These are phyloP conservation scores for Drosophila ohnishii DNA, from an alignment of 1,140 invertebrate genomes.

Conservation along the genomic window DNA sequence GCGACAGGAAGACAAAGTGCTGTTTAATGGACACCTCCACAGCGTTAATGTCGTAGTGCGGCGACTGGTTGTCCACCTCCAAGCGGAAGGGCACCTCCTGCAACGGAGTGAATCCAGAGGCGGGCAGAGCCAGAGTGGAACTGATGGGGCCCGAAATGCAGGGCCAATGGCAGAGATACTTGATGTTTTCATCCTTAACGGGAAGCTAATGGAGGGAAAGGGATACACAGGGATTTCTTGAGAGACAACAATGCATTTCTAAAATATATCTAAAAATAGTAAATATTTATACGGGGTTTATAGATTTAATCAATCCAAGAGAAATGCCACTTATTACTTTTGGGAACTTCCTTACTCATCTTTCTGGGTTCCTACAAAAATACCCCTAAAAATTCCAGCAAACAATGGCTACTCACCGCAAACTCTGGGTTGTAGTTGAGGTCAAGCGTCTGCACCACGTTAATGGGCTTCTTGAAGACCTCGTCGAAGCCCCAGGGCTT, in stretches of 20 bases:
- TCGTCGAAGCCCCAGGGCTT: slow-evolving; percentile 91
- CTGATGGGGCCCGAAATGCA: slow-evolving; percentile 76
- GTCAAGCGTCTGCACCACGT: slow-evolving; percentile 88
- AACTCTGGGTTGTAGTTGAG: slow-evolving; percentile 86
- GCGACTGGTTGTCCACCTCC: slow-evolving; percentile 79
- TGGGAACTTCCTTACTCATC: neutral
- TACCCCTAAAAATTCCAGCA: neutral
- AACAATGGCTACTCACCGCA: slow-evolving; percentile 52
- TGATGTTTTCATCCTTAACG: slow-evolving; percentile 74
- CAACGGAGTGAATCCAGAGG: slow-evolving; percentile 70
- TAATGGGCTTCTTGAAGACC: slow-evolving; percentile 88
- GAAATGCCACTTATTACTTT: neutral
- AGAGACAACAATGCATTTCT: neutral
- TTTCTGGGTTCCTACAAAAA: neutral
- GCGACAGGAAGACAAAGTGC: slow-evolving; percentile 76
- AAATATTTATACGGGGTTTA: neutral
- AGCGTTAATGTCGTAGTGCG: slow-evolving; percentile 73
- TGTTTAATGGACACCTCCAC: slow-evolving; percentile 75
- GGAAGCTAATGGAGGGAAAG: slow-evolving; percentile 44
- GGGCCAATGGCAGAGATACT: slow-evolving; percentile 81
- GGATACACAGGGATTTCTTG: neutral
- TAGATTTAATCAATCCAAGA: no score
- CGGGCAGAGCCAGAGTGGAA: slow-evolving; percentile 62
- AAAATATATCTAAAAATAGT: neutral
- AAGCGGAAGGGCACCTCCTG: slow-evolving; percentile 73